phyloP scores from a whole-genome alignment of 1,140 invertebrate genomes.

The Drosophila serrata region DNA sequence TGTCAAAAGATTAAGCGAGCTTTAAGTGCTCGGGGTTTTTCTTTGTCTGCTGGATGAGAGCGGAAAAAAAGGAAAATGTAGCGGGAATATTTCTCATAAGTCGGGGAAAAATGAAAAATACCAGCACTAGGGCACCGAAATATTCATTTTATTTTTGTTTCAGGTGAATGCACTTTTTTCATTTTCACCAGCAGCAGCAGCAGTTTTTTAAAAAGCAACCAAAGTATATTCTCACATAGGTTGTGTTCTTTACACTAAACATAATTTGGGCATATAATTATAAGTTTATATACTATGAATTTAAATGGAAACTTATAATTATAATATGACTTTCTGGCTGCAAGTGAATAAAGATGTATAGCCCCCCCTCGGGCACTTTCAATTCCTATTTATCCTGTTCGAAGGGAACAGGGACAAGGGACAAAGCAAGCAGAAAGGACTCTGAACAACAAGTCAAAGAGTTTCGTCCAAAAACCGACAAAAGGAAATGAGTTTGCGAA shows the following conservation, averaged over 20 bases:
- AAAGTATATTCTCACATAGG: neutral
- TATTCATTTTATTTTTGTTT: neutral
- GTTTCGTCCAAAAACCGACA: constrained; percentile 29
- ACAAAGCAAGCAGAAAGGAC: neutral
- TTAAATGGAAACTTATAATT: neutral
- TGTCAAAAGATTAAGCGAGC: constrained; percentile 44
- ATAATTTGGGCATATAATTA: neutral
- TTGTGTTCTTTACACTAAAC: neutral
- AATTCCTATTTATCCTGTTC: constrained; percentile 29
- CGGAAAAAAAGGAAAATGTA: neutral
- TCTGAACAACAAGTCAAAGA: constrained; percentile 21
- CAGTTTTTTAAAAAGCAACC: constrained; percentile 3
- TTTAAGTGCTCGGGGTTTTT: constrained; percentile 37
- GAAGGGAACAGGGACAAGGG: neutral
- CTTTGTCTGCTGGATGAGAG: constrained; percentile 1
- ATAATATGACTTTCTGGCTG: too few species aligned
- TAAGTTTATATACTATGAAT: neutral
- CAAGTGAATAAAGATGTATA: constrained; percentile 4
- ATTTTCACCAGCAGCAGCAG: neutral
- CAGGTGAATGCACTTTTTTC: constrained; percentile 3
- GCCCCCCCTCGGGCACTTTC: neutral
- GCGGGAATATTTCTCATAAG: neutral
- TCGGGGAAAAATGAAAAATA: neutral
- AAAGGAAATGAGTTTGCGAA: constrained; percentile 70
- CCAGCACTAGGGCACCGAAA: constrained; percentile 8